These are phyloP conservation scores for Amblyopsis hoosieri DNA, from an alignment of 2,797 vertebrate genomes.

Conservation along the genomic window DNA sequence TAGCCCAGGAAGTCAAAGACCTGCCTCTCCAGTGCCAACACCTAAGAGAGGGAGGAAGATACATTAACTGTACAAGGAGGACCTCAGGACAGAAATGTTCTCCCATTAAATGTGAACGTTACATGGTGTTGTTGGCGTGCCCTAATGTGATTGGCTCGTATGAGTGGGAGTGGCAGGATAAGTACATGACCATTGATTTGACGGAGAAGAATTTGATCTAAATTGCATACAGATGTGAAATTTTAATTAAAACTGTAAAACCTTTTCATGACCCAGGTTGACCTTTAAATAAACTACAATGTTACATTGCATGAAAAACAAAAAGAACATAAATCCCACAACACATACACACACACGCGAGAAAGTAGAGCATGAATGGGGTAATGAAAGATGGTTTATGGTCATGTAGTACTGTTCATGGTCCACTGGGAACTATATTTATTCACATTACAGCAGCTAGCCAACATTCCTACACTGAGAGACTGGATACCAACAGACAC, in stretches of 20 bases:
- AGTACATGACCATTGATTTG: too few species aligned
- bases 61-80: neutral
- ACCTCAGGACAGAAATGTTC: neutral
- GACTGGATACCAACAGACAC: slow-evolving; percentile 30
- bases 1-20: slow-evolving; percentile 93
- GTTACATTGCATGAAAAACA: neutral
- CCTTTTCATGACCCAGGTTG: too few species aligned
- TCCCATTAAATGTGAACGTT: neutral
- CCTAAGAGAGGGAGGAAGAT: slow-evolving; percentile 62
- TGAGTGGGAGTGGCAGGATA: too few species aligned
- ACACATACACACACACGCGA: slow-evolving; percentile 2
- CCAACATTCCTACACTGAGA: slow-evolving; percentile 15
- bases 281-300: too few species aligned
- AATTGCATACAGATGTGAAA: too few species aligned
- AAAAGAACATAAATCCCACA: neutral
- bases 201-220: too few species aligned
- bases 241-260: too few species aligned
- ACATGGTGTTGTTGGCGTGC: too few species aligned
- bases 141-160: too few species aligned
- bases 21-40: slow-evolving; percentile 87
- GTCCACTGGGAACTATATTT: slow-evolving; percentile 21
- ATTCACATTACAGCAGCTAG: slow-evolving; percentile 25
- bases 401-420: neutral
- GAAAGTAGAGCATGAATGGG: neutral
- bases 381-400: neutral